Evolutionary conservation across 2,888 invertebrate species (phyloP), one percentile per base, ranked within the genome.

Genomic region (Eledone cirrhosa): DNA sequence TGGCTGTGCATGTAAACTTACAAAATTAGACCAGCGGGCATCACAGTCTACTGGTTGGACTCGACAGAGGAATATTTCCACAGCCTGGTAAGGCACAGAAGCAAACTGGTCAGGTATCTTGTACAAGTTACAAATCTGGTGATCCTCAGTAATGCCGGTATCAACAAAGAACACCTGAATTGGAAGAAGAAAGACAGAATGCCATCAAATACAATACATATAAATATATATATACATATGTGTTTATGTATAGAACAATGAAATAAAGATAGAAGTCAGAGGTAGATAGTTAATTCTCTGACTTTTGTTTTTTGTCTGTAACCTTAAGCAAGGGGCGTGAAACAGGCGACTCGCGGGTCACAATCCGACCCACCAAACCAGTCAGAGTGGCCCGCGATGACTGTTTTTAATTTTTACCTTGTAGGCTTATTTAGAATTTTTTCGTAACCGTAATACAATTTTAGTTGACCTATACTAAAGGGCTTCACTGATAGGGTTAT

Each of bases 131-230:
- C 82, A 81, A 5, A 83, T 81, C 31, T 84, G 80, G 0, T 86
- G 80, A 19, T 78, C 77, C 14, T 81, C 82, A 33, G 72, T 79
- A 59, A 81, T 91, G 67, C 94, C 94, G 84, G 92, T 92, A 83
- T 95, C 94, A 19, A 94, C 91, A 41, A 93, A 91, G 81, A 92
- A 93, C 3, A 94, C 90, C 80, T 92, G 82, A 29, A 82, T 78
- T 4, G 69, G 27, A 65, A 22, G n/a, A 65, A 22, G n/a, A 41
- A 41, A 41, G 41, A 11, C 11, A n/a, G 65, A 4, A 65, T n/a
- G n/a, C 14, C 14, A 22, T 22, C 14, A 24, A 5, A 65, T 0
- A 3, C 24, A 29, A 29, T 7, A 27, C 29, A 65, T 8, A 2
- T 22, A n/a, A 0, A 27, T 63, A 14, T 1, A 63, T 22, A n/a